Evolutionary conservation across 2,797 vertebrate genomes (phyloP), one percentile per base, ranked within the genome.

Genomic region (Sebastes taczanowskii): DNA sequence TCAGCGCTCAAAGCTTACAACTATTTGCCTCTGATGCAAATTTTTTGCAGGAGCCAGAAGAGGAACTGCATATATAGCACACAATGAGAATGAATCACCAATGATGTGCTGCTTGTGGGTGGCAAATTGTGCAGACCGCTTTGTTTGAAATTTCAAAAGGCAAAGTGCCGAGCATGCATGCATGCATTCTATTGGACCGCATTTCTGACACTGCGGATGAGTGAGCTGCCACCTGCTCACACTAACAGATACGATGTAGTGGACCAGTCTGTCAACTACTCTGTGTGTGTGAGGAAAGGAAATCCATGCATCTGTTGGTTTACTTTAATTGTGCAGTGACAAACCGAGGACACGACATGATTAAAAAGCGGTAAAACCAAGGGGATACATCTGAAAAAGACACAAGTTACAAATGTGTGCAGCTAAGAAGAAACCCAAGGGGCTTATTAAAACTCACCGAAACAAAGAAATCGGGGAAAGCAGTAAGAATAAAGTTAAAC

Each of bases 141-240:
- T 74, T 81, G 66, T 83, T 77, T 81, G 38, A 32, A 60, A 60
- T 82, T 74, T 65, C 42, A 72, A 79, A 79, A 69, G 46, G 46
- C 14, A 18, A 53, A 69, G 23, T n/a, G 34, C 7, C 23, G 69
- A 71, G 29, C 29, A 30, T 0, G 18, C 65, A 23, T 2, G 10
- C 23, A 8, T 25, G 58, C 56, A 32, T 53, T 78, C 27, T 71
- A 58, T 80, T 76, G 13, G 7, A 59, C 14, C 18, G 2, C 64
- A 83, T 52, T 85, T 81, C 55, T 60, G 81, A 34, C 74, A 71
- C 67, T 11, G 49, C 23, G 56, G 65, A 76, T 58, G 68, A 82
- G 70, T 23, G 72, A 73, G 55, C 30, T 22, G 60, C 71, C 75
- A 74, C 63, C 27, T 73, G 74, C 71, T 82, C 35, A 5, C 20